phyloP scores from a whole-genome alignment of 2,113 vertebrate genomes.

The Marmota flaviventris region DNA sequence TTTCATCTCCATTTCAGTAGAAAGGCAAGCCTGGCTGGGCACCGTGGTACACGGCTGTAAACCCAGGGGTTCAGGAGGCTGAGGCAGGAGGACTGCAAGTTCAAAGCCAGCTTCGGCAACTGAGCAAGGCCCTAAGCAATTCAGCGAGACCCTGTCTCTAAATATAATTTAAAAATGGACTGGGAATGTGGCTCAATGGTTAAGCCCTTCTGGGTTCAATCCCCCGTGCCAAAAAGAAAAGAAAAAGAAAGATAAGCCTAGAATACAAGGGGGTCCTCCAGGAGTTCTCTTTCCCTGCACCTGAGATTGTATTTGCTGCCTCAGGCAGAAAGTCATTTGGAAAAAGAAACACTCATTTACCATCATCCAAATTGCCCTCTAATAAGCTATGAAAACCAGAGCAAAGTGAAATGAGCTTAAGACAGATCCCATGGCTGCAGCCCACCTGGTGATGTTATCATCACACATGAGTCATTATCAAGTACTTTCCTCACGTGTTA shows the following conservation, averaged over 20 bases:
- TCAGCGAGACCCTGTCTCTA: too few relatives aligned
- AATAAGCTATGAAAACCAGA: not conserved
- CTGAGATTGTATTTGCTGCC: not conserved
- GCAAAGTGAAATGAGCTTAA: slow-evolving; percentile 14
- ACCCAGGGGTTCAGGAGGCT: too few relatives aligned
- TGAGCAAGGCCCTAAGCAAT: too few relatives aligned
- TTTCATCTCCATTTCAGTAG: not conserved
- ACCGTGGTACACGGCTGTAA: too few relatives aligned
- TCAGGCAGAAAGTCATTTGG: slow-evolving; percentile 41
- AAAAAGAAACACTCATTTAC: not conserved
- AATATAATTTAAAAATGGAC: too few relatives aligned
- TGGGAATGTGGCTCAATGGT: too few relatives aligned
- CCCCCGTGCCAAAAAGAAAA: too few relatives aligned
- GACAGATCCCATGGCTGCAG: not conserved
- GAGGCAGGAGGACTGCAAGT: too few relatives aligned
- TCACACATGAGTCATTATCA: slow-evolving; percentile 27
- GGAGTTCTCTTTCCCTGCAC: not conserved
- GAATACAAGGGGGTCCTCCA: not conserved
- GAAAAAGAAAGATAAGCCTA: not conserved
- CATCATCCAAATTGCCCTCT: not conserved
- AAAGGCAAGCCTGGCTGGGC: not conserved
- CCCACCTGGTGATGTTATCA: not conserved
- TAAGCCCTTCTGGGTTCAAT: too few relatives aligned
- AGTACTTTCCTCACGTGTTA: not conserved
- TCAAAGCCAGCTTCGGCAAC: too few relatives aligned